Base-by-base conservation (phyloP, 2,888 invertebrate species). In the Scaeva pyrastri region DNA sequence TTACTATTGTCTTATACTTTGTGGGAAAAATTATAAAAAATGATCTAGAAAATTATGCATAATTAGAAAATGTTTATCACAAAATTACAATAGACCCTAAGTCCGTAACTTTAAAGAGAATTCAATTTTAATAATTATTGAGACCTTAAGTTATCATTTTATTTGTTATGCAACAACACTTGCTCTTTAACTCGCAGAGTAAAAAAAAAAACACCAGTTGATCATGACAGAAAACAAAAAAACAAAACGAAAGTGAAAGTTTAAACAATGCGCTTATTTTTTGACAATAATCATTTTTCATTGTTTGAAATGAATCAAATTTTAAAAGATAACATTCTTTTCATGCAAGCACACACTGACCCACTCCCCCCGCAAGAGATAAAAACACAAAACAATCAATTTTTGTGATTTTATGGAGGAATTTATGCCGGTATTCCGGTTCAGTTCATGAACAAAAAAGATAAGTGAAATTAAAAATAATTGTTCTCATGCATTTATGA, bases 181-280 rank as follows among this genome's bases (percentile, higher is more conserved):
- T 55, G 52, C 60, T 55, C 39, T 48, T 31, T 45, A 50, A 60
- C 21, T 31, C 7, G 48, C n/a, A 23, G 23, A 26, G 52, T 26
- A 52, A 52, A 52, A 26, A 3, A 52, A 39, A 16, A 31, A 19
- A 66, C 66, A 66, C 62, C 62, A 45, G 52, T 78, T 77, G 21
- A 43, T 75, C 43, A n/a, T 55, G 11, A 56, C 11, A 48, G 31
- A 71, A 71, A 71, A 75, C 36, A 73, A 78, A 73, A 55, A 43
- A 26, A n/a, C 11, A 31, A 52, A n/a, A 73, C 11, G 60, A 77
- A 77, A 83, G 82, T 77, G 82, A 83, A 83, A 83, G 82, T 70
- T 72, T 64, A 50, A 56, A 66, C 26, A 73, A 23, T 16, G 16
- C 6, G 2, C 26, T 64, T 64, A 31, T 7, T 10, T 23, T 39